Evolutionary conservation across 2,113 vertebrate genomes (phyloP), one percentile per base, ranked within the genome.

Genomic region (Centrocercus urophasianus): DNA sequence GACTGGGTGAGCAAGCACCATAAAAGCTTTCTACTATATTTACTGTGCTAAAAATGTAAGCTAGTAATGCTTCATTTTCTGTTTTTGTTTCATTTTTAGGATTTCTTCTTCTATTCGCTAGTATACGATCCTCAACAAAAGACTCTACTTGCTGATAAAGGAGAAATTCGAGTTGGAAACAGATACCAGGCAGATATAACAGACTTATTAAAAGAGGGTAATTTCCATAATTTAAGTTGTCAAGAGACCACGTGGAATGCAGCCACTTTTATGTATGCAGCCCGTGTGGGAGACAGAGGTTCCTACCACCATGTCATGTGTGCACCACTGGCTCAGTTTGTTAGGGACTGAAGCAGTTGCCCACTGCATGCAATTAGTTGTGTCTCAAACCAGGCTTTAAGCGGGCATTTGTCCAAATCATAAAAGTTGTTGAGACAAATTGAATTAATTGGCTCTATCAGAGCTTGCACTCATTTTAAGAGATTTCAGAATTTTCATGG

Each of bases 71-170:
- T 89, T 75, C 34, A 48, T 76, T 95, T 92, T 85, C 86, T 75
- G 19, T 13, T 94, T 19, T 87, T 79, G 18, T 92, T 93, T 95
- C 80, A 56, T 86, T 97, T 97, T 47, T 97, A 99, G 99, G 99
- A 99, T 97, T 98, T 99, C 86, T 99, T 99, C 98, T 99, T 99
- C 98, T 99, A 99, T 97, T 99, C 99, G 16, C 97, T 99, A 90
- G 99, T 99, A 57, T 99, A 99, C 30, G 99, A 99, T 98, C 99
- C 99, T 79, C 99, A 99, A 93, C 99, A 99, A 94, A 99, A 99
- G 97, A 99, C 99, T 17, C 98, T 99, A 61, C 97, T 99, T 13
- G 99, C 99, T n/a, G 99, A 99, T 91, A 99, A 99, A 95, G 99
- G 99, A 43, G 99, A 99, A 97, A 99, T 99, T 95, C 98, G 99